These are phyloP conservation scores for Stichopus chloronotus DNA, from an alignment of 35 echinoderm and acorn worm species.

Conservation along the genomic window DNA sequence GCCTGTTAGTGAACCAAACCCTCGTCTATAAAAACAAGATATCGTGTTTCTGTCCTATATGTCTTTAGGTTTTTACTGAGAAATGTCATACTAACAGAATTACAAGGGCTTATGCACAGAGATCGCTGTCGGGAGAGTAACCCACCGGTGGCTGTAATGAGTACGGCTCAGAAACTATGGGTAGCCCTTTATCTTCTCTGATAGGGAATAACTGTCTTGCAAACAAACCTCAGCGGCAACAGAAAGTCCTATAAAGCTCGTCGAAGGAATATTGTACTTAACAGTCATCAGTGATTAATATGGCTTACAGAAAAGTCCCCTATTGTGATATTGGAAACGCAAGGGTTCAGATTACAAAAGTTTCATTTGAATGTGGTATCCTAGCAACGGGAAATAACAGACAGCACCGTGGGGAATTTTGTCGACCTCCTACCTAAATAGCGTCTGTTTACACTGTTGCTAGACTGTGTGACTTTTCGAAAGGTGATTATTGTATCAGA, in stretches of 20 bases:
- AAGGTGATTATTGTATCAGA: constrained; percentile 1
- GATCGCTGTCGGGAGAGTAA: background rate
- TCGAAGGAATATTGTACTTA: too few species aligned
- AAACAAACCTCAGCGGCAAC: too few species aligned
- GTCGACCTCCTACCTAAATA: background rate
- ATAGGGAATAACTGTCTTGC: background rate
- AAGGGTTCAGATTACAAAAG: background rate
- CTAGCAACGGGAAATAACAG: background rate
- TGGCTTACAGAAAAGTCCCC: background rate
- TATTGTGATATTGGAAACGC: background rate
- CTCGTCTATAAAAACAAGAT: constrained; percentile 18
- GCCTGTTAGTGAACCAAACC: background rate
- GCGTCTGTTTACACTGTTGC: background rate
- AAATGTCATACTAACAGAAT: background rate
- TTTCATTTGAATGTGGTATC: background rate
- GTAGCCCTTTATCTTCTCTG: background rate
- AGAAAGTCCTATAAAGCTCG: too few species aligned
- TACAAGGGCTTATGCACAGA: background rate
- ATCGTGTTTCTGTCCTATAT: background rate
- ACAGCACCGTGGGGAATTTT: background rate
- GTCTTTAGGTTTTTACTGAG: constrained; percentile 11
- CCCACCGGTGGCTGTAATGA: background rate
- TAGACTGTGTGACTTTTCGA: background rate
- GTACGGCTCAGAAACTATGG: background rate
- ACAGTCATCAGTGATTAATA: too few species aligned